Percentiles rank a stretch among this genome's conserved stretches.
Evolutionary conservation across 2,888 invertebrate species (phyloP).

Genomic region (Cremastinae sp.): DNA sequence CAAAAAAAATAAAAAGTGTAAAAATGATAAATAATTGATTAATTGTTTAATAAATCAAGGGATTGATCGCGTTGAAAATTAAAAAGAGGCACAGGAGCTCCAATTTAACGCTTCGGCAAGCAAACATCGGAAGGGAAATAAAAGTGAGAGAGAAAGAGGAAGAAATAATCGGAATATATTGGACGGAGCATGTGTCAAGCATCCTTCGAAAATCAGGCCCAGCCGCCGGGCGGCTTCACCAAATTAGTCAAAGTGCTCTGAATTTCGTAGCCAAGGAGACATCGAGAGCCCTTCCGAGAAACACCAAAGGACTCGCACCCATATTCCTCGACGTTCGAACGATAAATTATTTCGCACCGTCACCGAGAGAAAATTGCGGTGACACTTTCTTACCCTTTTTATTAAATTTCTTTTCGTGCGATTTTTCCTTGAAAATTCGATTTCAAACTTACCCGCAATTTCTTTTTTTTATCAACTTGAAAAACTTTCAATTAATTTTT

Average conservation of each 20-base stretch:
- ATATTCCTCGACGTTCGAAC: constrained; percentile 40
- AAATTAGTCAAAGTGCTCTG: constrained; percentile 54
- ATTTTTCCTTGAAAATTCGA: too few relatives aligned
- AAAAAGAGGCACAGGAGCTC: constrained; percentile 16
- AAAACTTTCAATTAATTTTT: too few relatives aligned
- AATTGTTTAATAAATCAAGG: constrained; percentile 28
- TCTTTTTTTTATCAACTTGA: too few relatives aligned
- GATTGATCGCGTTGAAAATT: constrained; percentile 6
- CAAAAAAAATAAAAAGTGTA: too few relatives aligned
- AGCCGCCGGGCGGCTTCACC: constrained; percentile 43
- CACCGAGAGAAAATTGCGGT: constrained; percentile 32
- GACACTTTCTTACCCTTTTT: neutral
- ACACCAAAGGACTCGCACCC: constrained; percentile 35
- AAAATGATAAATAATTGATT: neutral
- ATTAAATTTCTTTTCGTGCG: too few relatives aligned
- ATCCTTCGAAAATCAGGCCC: constrained; percentile 48
- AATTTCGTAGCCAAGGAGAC: constrained; percentile 49
- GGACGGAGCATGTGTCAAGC: constrained; percentile 53
- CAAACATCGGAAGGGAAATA: constrained; percentile 32
- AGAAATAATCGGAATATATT: constrained; percentile 22
- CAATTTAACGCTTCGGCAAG: constrained; percentile 58
- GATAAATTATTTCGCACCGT: constrained; percentile 55
- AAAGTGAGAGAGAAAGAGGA: constrained; percentile 22
- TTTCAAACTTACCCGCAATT: too few relatives aligned
- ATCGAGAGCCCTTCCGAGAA: constrained; percentile 54